phyloP scores from a whole-genome alignment of 2,797 vertebrate species.

The Galago senegalensis region DNA sequence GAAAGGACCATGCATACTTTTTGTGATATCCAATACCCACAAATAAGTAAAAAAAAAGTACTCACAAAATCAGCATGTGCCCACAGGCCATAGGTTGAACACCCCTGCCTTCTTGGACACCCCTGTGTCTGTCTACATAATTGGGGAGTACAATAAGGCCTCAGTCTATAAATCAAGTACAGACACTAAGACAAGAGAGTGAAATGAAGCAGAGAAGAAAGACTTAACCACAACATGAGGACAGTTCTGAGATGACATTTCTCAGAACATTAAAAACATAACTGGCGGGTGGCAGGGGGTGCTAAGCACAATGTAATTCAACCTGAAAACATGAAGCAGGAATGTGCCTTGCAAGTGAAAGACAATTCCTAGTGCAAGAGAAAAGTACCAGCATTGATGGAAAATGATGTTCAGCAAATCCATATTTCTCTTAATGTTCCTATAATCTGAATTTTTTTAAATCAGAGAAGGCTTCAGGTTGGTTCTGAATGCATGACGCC shows the following conservation, averaged over 20 bases:
- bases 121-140: not conserved
- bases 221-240: not conserved
- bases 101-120: too few species aligned
- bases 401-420: not conserved
- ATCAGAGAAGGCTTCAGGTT: not conserved
- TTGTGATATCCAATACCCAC: too few species aligned
- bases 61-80: too few species aligned
- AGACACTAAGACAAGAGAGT: not conserved
- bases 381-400: not conserved
- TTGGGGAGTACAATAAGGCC: fast-evolving
- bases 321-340: not conserved
- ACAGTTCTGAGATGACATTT: not conserved
- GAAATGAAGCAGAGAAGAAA: not conserved
- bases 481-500: not conserved
- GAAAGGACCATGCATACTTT: too few species aligned
- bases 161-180: not conserved
- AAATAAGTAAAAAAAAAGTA: too few species aligned
- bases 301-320: not conserved
- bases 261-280: not conserved
- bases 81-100: too few species aligned
- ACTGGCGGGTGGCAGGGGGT: fast-evolving
- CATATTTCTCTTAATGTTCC: not conserved
- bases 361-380: not conserved
- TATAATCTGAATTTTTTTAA: not conserved
- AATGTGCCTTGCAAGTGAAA: not conserved